Conservation (phyloP, 1,140 invertebrate species). For the Platyscapa corneri region DNA sequence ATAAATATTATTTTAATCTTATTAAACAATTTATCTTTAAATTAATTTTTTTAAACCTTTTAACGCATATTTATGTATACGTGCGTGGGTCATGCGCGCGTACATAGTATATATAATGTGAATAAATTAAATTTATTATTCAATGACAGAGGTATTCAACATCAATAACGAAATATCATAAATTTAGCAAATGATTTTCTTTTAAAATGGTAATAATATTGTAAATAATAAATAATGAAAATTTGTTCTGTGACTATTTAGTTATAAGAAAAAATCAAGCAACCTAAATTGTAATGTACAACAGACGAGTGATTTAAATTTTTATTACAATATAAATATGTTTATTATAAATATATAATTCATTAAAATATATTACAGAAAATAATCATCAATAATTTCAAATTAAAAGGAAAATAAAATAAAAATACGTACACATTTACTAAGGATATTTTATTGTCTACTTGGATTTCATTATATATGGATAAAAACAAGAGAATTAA, state of each 20-base stretch:
- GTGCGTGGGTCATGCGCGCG: too few relatives aligned
- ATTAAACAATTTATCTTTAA: too few relatives aligned
- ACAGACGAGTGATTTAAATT: conserved; percentile 22
- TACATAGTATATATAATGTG: neutral
- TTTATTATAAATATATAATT: conserved; percentile 3
- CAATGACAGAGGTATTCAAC: neutral
- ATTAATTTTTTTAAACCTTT: too few relatives aligned
- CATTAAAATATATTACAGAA: conserved; percentile 17
- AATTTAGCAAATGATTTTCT: conserved; percentile 39
- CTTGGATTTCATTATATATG: neutral
- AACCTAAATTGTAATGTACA: conserved; percentile 22
- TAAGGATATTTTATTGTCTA: conserved; percentile 23
- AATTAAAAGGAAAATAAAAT: neutral
- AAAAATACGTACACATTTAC: neutral
- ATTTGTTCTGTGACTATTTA: neutral
- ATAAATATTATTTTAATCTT: too few relatives aligned
- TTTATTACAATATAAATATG: conserved; percentile 22
- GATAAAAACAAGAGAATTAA: conserved; percentile 20
- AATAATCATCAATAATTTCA: conserved; percentile 1
- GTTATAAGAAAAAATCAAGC: neutral
- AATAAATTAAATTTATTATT: neutral
- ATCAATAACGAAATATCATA: conserved; percentile 11
- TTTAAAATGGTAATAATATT: conserved; percentile 19
- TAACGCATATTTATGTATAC: too few relatives aligned
- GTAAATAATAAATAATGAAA: conserved; percentile 17